Base-by-base conservation (phyloP, 1,140 invertebrate genomes). In the Drosophila watanabei region DNA sequence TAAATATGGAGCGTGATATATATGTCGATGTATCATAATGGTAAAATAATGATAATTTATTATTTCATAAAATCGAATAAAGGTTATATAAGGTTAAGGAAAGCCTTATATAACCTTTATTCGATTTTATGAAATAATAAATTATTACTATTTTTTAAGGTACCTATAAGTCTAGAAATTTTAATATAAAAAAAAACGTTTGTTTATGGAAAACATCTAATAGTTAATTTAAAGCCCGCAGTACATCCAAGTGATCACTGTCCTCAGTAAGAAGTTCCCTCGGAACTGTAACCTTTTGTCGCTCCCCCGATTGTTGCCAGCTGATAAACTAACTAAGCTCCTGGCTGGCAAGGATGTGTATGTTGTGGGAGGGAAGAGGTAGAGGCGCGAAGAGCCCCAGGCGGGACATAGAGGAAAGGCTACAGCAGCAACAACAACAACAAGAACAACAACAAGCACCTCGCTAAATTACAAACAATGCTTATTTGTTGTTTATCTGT, bases 401-500 rank as follows among this genome's bases (percentile, higher is more conserved):
- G 68, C 63, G 49, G 63, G 30, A 32, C 60, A 65, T 49, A 65
- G 60, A 33, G 60, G 60, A 68, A 64, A 68, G 32, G 60, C 45
- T 65, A 13, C 46, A 75, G 16, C 39, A 54, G 33, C 32, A 71
- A 32, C 46, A 37, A 13, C 39, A 65, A 33, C 41, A 69, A 37
- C 64, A 49, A 68, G n/a, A 71, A 32, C 46, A 37, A 13, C 24
- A 2, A 24, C 73, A 79, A 68, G 75, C 71, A 68, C 82, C 79
- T 85, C 70, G 81, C 70, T 82, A 86, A 89, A 89, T 90, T 90
- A 86, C 86, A 90, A 84, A 90, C 86, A 90, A 89, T 82, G 85
- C 85, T 89, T 90, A 90, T 89, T 89, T 89, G 86, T 85, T 90
- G 86, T 90, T 85, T 89, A 90, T 89, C 85, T 85, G 75, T 63